Percentiles rank a stretch among this genome's conserved stretches.
phyloP scores from a whole-genome alignment of 2,888 invertebrate species.

The Hydraecia micacea region DNA sequence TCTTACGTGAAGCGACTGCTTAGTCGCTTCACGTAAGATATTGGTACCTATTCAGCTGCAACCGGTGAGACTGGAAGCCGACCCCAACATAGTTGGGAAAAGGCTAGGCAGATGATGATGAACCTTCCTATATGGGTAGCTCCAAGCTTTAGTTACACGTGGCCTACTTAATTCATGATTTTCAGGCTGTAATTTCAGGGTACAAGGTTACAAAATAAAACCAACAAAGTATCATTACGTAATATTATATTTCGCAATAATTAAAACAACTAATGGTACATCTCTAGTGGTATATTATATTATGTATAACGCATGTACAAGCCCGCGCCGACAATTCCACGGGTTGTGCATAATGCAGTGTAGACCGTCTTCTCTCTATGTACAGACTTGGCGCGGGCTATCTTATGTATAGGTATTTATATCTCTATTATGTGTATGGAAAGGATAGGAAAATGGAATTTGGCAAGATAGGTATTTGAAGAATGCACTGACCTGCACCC shows the following conservation, averaged over 20 bases:
- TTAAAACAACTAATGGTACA: slow-evolving; percentile 84
- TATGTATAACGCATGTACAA: slow-evolving; percentile 69
- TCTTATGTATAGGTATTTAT: slow-evolving; percentile 36
- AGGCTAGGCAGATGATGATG: too few relatives aligned
- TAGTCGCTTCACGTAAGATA: too few relatives aligned
- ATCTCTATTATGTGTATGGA: slow-evolving; percentile 41
- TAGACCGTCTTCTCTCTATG: slow-evolving; percentile 71
- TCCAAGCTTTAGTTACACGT: too few relatives aligned
- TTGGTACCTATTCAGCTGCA: too few relatives aligned
- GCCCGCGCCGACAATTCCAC: slow-evolving; percentile 86
- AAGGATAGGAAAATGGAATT: slow-evolving; percentile 38
- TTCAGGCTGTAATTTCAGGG: background rate
- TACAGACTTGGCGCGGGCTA: slow-evolving; percentile 80
- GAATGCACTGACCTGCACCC: too few relatives aligned
- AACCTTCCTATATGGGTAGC: too few relatives aligned
- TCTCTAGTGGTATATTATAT: slow-evolving; percentile 72
- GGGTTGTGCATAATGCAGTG: slow-evolving; percentile 87
- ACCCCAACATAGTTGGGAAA: too few relatives aligned
- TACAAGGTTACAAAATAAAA: slow-evolving; percentile 64
- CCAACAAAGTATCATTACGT: slow-evolving; percentile 72
- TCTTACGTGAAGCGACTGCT: too few relatives aligned
- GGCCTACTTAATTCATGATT: background rate
- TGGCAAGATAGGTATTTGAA: slow-evolving; percentile 23
- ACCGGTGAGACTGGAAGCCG: too few relatives aligned
- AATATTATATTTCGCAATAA: slow-evolving; percentile 84